A percentile compares a stretch with the other conserved stretches of the same genome.
Evolutionary conservation across 2,797 vertebrate species (phyloP).

Genomic region (Okamejei kenojei): DNA sequence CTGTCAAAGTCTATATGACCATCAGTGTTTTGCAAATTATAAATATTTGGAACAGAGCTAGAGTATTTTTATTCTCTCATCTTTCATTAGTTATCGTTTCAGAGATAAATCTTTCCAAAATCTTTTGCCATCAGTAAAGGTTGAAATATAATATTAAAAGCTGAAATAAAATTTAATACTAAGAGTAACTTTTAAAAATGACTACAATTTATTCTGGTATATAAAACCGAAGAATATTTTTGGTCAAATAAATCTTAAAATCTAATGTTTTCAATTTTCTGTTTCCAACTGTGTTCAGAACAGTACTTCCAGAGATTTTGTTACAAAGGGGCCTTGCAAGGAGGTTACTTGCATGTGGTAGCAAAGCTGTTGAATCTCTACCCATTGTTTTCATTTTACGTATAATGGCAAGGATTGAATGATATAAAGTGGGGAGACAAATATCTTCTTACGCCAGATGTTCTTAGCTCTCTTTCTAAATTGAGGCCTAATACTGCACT

Average conservation of each 20-base stretch:
- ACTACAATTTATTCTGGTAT: background rate
- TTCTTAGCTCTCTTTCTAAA: background rate
- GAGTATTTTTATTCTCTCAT: background rate
- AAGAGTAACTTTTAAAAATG: background rate
- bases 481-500: background rate
- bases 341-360: background rate
- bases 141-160: background rate
- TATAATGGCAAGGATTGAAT: background rate
- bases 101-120: background rate
- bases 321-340: background rate
- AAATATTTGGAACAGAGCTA: background rate
- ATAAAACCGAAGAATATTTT: background rate
- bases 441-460: background rate
- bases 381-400: background rate
- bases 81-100: conserved; percentile 1
- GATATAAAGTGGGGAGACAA: background rate
- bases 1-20: background rate
- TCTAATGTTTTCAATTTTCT: background rate
- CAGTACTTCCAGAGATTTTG: background rate
- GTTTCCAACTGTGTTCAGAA: background rate
- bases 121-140: too few relatives aligned
- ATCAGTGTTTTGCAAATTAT: conserved; percentile 6
- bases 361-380: background rate
- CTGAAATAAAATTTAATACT: background rate
- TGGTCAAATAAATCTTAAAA: background rate